Percentiles rank a stretch among this genome's conserved stretches.
Evolutionary conservation across 2,113 vertebrate species (phyloP).

Genomic region (Myrmecobius fasciatus): DNA sequence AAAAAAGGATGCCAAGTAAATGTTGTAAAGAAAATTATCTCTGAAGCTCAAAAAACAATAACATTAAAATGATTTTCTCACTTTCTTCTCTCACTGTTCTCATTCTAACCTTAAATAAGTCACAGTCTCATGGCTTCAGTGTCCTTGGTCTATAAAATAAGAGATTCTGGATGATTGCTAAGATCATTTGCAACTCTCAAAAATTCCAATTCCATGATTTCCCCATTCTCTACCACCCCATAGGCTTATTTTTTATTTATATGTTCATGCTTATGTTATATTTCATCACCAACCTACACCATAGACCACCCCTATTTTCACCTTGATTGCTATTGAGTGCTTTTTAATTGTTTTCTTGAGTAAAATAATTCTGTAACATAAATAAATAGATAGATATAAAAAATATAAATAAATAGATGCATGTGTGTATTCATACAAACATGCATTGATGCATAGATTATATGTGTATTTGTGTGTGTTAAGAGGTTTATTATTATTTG

Average conservation of each 20-base stretch:
- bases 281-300: neutral
- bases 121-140: neutral
- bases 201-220: neutral
- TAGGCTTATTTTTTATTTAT: neutral
- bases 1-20: neutral
- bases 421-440: neutral
- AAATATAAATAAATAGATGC: neutral
- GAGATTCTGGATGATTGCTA: neutral
- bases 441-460: neutral
- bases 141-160: neutral
- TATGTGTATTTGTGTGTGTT: neutral
- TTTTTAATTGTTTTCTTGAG: neutral
- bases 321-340: neutral
- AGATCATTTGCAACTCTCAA: neutral
- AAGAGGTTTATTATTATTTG: too few species aligned
- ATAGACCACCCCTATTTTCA: neutral
- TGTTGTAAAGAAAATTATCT: slow-evolving; percentile 43
- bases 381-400: neutral
- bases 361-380: neutral
- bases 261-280: neutral
- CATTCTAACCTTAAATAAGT: neutral
- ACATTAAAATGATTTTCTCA: slow-evolving; percentile 50
- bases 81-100: slow-evolving; percentile 15
- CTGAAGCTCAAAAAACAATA: slow-evolving; percentile 59
- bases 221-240: neutral